phyloP scores from a whole-genome alignment of 1,140 invertebrate genomes.

The Drosophila oshimai region DNA sequence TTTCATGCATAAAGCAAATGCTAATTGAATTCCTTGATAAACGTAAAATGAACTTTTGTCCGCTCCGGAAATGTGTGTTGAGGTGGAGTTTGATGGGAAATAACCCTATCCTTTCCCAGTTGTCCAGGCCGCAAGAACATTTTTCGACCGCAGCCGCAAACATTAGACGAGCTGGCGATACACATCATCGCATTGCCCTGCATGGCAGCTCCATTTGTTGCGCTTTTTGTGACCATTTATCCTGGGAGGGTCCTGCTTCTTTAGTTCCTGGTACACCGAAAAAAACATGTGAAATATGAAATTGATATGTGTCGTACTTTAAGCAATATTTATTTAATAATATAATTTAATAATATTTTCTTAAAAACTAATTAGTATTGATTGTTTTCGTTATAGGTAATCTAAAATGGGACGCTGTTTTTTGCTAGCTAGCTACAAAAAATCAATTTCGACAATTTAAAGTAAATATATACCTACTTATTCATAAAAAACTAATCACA shows the following conservation, averaged over 20 bases:
- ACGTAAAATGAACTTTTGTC: constrained; percentile 39
- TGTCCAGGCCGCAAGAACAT: constrained; percentile 37
- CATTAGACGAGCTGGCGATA: constrained; percentile 57
- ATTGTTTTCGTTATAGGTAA: too few species aligned
- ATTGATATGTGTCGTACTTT: too few species aligned
- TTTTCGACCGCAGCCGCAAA: constrained; percentile 53
- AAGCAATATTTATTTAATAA: too few species aligned
- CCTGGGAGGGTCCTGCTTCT: background rate
- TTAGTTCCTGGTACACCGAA: background rate
- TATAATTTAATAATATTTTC: too few species aligned
- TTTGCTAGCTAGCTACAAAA: too few species aligned
- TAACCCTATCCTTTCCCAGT: background rate
- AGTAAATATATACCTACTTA: too few species aligned
- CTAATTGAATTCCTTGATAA: constrained; percentile 70
- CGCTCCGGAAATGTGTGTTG: constrained; percentile 37
- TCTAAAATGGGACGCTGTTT: too few species aligned
- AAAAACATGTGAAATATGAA: background rate
- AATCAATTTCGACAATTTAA: too few species aligned
- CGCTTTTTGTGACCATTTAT: constrained; percentile 53
- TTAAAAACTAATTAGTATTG: too few species aligned
- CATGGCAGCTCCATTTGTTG: constrained; percentile 44
- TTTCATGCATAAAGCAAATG: constrained; percentile 72
- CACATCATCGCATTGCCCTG: constrained; percentile 44
- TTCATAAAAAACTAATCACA: too few species aligned
- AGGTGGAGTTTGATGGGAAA: constrained; percentile 3